A percentile compares a stretch with the other conserved stretches of the same genome.
These are phyloP conservation scores for Cynoglossus semilaevis DNA, from an alignment of 2,113 vertebrate species.

Conservation along the genomic window DNA sequence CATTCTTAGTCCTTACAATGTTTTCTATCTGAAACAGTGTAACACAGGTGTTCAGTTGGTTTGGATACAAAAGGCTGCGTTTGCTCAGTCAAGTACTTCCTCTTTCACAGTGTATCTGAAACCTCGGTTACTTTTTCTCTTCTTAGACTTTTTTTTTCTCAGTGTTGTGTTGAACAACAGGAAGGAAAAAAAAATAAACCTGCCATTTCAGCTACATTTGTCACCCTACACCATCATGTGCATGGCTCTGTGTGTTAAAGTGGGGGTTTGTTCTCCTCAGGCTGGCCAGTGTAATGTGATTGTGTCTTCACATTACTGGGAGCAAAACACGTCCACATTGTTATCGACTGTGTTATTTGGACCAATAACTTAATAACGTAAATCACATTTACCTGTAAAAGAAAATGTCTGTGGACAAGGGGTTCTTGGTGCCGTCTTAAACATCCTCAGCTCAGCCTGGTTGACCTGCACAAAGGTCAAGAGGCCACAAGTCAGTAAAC, in stretches of 20 bases:
- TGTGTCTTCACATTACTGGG: constrained; percentile 61
- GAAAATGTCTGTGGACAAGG: constrained; percentile 11
- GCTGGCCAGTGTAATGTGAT: constrained; percentile 55
- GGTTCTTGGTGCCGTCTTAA: constrained; percentile 8
- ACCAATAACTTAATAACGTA: constrained; percentile 50
- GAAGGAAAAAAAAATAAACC: constrained; percentile 23
- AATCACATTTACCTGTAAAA: constrained; percentile 48
- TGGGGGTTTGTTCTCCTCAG: constrained; percentile 43
- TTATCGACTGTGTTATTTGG: constrained; percentile 52
- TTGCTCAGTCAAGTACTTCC: constrained; percentile 12
- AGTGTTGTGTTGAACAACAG: constrained; percentile 31
- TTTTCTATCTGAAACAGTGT: constrained; percentile 6
- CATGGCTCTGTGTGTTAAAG: constrained; percentile 21
- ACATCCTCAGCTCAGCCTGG: not conserved
- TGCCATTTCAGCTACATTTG: constrained; percentile 51
- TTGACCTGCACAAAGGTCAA: too few species aligned
- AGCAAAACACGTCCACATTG: constrained; percentile 48
- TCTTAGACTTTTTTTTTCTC: constrained; percentile 23
- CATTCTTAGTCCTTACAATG: constrained; percentile 24
- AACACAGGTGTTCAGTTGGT: constrained; percentile 13
- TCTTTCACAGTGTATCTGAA: constrained; percentile 30
- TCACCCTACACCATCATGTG: constrained; percentile 35
- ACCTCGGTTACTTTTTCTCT: constrained; percentile 8
- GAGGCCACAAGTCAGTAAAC: too few species aligned
- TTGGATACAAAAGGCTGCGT: not conserved